Percentiles rank a stretch among this genome's conserved stretches.
Evolutionary conservation across 1,140 invertebrate genomes (phyloP).

Genomic region (Zaprionus vittiger): DNA sequence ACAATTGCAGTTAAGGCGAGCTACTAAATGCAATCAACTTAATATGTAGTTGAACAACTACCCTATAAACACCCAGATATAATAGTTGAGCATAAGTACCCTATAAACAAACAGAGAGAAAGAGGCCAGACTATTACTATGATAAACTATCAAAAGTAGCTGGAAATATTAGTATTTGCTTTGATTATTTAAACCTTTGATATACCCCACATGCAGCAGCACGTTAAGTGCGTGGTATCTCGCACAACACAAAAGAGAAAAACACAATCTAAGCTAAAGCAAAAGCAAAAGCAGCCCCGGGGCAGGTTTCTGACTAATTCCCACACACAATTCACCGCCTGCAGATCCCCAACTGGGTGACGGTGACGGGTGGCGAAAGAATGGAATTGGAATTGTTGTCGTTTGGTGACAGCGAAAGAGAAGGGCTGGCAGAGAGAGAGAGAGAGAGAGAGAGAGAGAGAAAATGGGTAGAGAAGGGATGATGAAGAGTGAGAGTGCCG

Average conservation of each 20-base stretch:
- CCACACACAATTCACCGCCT: slow-evolving; percentile 42
- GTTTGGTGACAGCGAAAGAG: neutral
- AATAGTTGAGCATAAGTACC: too few relatives aligned
- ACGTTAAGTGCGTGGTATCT: slow-evolving; percentile 5
- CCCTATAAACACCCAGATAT: too few relatives aligned
- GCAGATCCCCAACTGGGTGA: slow-evolving; percentile 46
- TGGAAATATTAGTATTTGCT: too few relatives aligned
- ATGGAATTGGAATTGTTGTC: slow-evolving; percentile 19
- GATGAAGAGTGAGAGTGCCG: neutral
- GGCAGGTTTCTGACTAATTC: slow-evolving; percentile 79
- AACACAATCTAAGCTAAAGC: slow-evolving; percentile 19
- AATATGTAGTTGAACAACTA: too few relatives aligned
- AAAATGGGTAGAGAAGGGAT: neutral
- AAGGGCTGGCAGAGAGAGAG: neutral
- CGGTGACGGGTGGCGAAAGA: slow-evolving; percentile 36
- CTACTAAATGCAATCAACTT: too few relatives aligned
- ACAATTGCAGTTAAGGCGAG: too few relatives aligned
- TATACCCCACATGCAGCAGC: slow-evolving; percentile 6
- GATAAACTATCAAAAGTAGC: too few relatives aligned
- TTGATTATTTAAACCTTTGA: neutral
- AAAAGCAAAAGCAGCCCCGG: slow-evolving; percentile 16
- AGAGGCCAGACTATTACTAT: too few relatives aligned
- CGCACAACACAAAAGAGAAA: slow-evolving; percentile 19
- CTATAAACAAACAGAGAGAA: too few relatives aligned
- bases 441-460: neutral